phyloP scores from a whole-genome alignment of 2,113 vertebrate species.

The Grus americana region DNA sequence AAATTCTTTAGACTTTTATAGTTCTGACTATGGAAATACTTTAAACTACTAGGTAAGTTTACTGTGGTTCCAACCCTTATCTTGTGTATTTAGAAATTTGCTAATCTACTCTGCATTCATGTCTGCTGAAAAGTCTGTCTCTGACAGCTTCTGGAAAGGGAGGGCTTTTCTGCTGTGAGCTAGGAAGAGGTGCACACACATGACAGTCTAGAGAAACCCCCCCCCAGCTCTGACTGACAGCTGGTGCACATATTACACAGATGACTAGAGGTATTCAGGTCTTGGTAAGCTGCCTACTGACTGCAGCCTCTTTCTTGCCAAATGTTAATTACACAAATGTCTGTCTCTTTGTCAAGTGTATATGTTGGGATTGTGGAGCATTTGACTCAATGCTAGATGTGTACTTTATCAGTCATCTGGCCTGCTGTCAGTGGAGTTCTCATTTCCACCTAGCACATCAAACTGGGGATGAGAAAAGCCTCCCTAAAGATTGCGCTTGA shows the following conservation, averaged over 20 bases:
- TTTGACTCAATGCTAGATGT: neutral
- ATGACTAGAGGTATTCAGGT: neutral
- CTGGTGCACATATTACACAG: neutral
- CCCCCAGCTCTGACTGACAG: neutral
- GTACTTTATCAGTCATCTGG: neutral
- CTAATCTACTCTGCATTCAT: neutral
- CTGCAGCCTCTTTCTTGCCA: neutral
- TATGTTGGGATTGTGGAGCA: neutral
- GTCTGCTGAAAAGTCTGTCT: neutral
- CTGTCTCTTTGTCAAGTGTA: neutral
- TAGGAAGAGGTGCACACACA: neutral
- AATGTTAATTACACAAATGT: conserved; percentile 3
- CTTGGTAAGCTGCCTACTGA: neutral
- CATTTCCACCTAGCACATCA: neutral
- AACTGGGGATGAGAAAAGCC: neutral
- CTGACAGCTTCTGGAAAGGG: conserved; percentile 22
- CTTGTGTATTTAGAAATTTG: neutral
- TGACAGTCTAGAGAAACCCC: neutral
- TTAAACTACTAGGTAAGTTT: neutral
- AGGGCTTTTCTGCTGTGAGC: conserved; percentile 6
- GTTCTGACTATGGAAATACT: neutral
- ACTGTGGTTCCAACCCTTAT: neutral
- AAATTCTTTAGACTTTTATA: neutral
- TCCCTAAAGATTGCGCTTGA: neutral
- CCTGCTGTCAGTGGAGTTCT: neutral